These are phyloP conservation scores for Cremastinae sp. DNA, from an alignment of 2,888 invertebrate species.

Conservation along the genomic window DNA sequence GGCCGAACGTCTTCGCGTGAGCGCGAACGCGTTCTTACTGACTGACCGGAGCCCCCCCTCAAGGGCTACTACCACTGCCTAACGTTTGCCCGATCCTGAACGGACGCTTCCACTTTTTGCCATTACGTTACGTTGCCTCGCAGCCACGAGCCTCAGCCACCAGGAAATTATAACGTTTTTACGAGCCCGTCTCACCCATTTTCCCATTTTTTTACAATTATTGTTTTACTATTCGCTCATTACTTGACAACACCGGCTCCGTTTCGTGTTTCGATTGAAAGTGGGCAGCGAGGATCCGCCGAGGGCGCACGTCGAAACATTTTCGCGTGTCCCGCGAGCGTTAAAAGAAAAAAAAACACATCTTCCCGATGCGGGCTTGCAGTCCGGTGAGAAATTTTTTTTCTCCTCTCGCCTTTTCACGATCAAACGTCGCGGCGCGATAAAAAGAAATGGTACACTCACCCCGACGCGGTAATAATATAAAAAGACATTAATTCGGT, in stretches of 20 bases:
- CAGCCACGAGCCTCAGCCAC: not conserved
- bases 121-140: slow-evolving; percentile 40
- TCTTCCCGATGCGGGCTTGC: too few species aligned
- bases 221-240: too few species aligned
- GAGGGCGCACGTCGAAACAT: too few species aligned
- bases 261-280: too few species aligned
- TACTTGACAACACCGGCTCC: too few species aligned
- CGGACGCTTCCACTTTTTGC: slow-evolving; percentile 72
- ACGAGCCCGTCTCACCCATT: too few species aligned
- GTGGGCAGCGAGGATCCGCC: too few species aligned
- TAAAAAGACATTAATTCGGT: slow-evolving; percentile 25
- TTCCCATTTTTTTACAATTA: not conserved
- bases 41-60: slow-evolving; percentile 60
- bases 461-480: slow-evolving; percentile 13
- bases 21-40: slow-evolving; percentile 79
- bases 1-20: slow-evolving; percentile 74
- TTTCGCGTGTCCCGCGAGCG: too few species aligned
- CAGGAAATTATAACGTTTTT: too few species aligned
- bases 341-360: too few species aligned
- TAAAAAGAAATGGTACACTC: not conserved
- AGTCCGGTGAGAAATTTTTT: too few species aligned
- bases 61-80: slow-evolving; percentile 53
- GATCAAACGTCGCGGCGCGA: not conserved
- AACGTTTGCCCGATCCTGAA: slow-evolving; percentile 58
- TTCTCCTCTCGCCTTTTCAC: too few species aligned